Evolutionary conservation across 2,797 vertebrate genomes (phyloP).

Genomic region (Acridotheres tristis): DNA sequence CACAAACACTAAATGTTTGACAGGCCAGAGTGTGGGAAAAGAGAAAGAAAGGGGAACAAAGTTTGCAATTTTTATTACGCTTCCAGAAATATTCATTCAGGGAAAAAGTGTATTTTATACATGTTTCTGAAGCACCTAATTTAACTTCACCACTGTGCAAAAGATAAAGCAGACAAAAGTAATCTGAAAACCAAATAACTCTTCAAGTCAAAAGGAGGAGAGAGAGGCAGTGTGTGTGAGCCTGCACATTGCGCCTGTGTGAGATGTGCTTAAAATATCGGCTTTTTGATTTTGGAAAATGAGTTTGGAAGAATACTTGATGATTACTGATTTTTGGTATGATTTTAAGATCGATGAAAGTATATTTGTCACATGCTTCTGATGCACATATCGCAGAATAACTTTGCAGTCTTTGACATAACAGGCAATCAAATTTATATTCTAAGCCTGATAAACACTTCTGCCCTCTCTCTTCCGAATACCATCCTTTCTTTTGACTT

Average conservation of each 20-base stretch:
- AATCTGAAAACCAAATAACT: background rate
- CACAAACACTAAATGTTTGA: background rate
- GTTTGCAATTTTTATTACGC: background rate
- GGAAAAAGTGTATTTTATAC: background rate
- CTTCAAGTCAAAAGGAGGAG: background rate
- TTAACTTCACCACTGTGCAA: background rate
- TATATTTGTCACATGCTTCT: background rate
- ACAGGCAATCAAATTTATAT: background rate
- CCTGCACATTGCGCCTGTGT: fast-evolving
- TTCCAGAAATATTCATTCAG: background rate
- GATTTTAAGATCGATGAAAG: background rate
- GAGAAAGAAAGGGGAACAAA: background rate
- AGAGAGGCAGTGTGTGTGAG: background rate
- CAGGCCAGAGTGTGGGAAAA: background rate
- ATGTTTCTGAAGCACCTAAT: background rate
- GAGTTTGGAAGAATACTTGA: background rate
- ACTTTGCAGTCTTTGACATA: background rate
- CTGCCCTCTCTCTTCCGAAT: background rate
- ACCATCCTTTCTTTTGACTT: fast-evolving
- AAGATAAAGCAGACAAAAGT: background rate
- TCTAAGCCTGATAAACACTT: background rate
- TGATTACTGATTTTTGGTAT: background rate
- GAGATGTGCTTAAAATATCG: background rate
- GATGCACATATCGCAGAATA: background rate
- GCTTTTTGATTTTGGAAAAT: background rate